These are phyloP conservation scores for Hycleus cichorii DNA, from an alignment of 1,140 invertebrate species.

Conservation along the genomic window DNA sequence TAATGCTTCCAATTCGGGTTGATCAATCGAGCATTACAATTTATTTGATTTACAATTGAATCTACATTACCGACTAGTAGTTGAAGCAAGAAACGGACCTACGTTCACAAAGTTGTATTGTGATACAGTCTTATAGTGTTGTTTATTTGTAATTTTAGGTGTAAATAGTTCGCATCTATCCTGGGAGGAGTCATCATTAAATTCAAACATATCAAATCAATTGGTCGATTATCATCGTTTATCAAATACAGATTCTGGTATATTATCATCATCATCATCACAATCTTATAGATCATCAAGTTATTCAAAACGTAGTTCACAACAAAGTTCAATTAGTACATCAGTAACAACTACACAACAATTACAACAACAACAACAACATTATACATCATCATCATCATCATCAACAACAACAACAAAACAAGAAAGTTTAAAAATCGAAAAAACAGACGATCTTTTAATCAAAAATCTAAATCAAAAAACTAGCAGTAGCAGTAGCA, in stretches of 20 bases:
- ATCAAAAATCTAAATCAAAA: slow-evolving; percentile 22
- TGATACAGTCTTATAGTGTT: neutral
- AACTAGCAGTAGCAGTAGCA: slow-evolving; percentile 16
- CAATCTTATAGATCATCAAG: slow-evolving; percentile 53
- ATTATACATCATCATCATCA: slow-evolving; percentile 4
- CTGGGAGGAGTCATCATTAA: slow-evolving; percentile 34
- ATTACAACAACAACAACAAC: neutral
- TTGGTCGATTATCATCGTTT: slow-evolving; percentile 28
- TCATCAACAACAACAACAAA: slow-evolving; percentile 2
- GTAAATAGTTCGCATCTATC: slow-evolving; percentile 23
- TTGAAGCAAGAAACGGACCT: neutral
- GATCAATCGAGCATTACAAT: no score
- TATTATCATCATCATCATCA: slow-evolving; percentile 58
- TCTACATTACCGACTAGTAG: no score
- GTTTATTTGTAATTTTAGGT: neutral
- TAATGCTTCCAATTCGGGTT: no score
- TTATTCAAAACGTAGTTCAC: slow-evolving; percentile 52
- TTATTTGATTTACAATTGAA: no score
- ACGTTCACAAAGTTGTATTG: neutral
- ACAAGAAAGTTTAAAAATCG: no score
- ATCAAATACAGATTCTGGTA: slow-evolving; percentile 56
- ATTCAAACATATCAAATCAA: slow-evolving; percentile 31
- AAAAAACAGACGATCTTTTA: no score
- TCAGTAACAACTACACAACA: neutral
- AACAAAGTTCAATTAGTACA: slow-evolving; percentile 43